A percentile compares a stretch with the other conserved stretches of the same genome.
These are phyloP conservation scores for Lochmaea crataegi DNA, from an alignment of 2,888 invertebrate species.

Conservation along the genomic window DNA sequence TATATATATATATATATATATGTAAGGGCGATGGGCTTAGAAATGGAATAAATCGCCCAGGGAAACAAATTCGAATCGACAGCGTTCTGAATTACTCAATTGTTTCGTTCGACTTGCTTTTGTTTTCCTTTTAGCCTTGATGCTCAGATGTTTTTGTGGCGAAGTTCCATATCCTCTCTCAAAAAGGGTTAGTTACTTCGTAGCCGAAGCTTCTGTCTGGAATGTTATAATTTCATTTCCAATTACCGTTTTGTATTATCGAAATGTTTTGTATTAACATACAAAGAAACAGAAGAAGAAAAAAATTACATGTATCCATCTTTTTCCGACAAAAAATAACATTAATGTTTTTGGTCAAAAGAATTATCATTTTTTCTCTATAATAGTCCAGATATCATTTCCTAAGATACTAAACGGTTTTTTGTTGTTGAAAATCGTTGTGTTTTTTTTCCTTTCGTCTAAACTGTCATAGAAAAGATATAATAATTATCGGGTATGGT, in stretches of 20 bases:
- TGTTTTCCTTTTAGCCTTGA: conserved; percentile 51
- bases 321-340: too few relatives aligned
- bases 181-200: conserved; percentile 33
- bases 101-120: conserved; percentile 52
- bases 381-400: too few relatives aligned
- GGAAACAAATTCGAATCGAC: conserved; percentile 62
- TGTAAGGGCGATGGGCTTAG: conserved; percentile 43
- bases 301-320: too few relatives aligned
- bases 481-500: neutral
- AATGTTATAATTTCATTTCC: conserved; percentile 29
- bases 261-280: conserved; percentile 1
- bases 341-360: too few relatives aligned
- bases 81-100: conserved; percentile 55
- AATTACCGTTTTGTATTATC: conserved; percentile 26
- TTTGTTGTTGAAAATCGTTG: too few relatives aligned
- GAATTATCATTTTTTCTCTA: too few relatives aligned
- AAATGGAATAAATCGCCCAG: conserved; percentile 51
- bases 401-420: too few relatives aligned
- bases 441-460: too few relatives aligned
- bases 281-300: too few relatives aligned
- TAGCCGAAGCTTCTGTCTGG: conserved; percentile 15
- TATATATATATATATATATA: conserved; percentile 15
- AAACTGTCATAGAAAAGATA: too few relatives aligned
- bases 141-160: conserved; percentile 49
- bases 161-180: conserved; percentile 26